Percentiles rank a stretch among this genome's conserved stretches.
phyloP scores from a whole-genome alignment of 2,113 vertebrate species.

The Isurus oxyrinchus region DNA sequence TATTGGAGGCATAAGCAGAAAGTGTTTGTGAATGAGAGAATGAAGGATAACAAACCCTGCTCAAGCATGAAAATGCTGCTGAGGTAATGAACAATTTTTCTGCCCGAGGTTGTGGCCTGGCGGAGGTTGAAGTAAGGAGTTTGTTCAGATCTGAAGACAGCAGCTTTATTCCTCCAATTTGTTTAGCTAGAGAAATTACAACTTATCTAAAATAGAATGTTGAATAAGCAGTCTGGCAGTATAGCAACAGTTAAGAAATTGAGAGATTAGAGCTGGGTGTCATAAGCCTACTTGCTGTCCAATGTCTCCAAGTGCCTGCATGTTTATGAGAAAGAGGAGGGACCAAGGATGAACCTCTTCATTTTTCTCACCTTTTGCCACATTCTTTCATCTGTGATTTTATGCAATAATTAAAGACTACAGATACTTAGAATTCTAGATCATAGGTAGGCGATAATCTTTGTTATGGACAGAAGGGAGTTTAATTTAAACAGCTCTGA shows the following conservation, averaged over 20 bases:
- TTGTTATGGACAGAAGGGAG: too few species aligned
- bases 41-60: not conserved
- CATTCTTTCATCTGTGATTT: not conserved
- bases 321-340: not conserved
- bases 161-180: not conserved
- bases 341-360: not conserved
- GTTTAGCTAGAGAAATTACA: not conserved
- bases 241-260: not conserved
- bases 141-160: not conserved
- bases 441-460: too few species aligned
- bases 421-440: not conserved
- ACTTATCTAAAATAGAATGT: not conserved
- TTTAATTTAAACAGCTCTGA: too few species aligned
- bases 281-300: not conserved
- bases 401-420: not conserved
- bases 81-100: not conserved
- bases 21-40: not conserved
- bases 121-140: not conserved
- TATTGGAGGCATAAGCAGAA: not conserved
- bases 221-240: not conserved
- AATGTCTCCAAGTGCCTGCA: not conserved
- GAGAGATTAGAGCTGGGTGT: not conserved
- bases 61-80: not conserved
- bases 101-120: not conserved
- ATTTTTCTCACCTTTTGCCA: not conserved